Percentiles rank a stretch among this genome's conserved stretches.
phyloP scores from a whole-genome alignment of 2,113 vertebrate species.

The Heptranchias perlo region DNA sequence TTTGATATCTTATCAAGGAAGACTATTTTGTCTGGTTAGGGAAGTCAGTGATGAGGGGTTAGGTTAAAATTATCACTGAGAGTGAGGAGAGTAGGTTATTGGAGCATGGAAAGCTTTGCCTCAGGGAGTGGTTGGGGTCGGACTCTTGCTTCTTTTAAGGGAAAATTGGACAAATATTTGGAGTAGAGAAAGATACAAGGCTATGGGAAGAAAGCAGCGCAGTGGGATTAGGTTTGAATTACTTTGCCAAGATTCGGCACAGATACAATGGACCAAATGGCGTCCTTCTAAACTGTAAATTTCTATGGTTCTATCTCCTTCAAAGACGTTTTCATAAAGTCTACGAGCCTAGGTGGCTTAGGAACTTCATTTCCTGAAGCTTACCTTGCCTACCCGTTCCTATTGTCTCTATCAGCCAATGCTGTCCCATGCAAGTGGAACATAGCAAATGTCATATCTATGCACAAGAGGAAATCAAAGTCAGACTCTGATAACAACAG shows the following conservation, averaged over 20 bases:
- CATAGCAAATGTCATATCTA: not conserved
- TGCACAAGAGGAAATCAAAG: not conserved
- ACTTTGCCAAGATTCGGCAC: not conserved
- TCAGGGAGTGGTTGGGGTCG: not conserved
- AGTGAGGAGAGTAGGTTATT: not conserved
- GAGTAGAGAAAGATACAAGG: not conserved
- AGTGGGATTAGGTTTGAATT: not conserved
- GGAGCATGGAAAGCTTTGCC: not conserved
- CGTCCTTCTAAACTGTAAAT: not conserved
- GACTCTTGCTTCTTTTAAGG: not conserved
- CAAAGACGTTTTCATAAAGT: not conserved
- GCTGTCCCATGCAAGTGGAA: not conserved
- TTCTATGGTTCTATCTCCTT: not conserved
- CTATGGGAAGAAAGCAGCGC: not conserved
- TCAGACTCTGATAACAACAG: not conserved
- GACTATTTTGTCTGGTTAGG: not conserved
- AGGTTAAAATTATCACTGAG: not conserved
- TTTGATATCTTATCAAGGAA: too few relatives aligned
- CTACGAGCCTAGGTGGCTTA: not conserved
- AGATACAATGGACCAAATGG: not conserved
- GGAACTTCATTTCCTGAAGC: not conserved
- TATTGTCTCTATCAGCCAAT: not conserved
- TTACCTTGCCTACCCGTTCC: not conserved
- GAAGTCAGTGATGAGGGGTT: not conserved
- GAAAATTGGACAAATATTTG: not conserved